A percentile compares a stretch with the other conserved stretches of the same genome.
Conservation (phyloP, 2,797 vertebrate genomes). For the Borostomias antarcticus region DNA sequence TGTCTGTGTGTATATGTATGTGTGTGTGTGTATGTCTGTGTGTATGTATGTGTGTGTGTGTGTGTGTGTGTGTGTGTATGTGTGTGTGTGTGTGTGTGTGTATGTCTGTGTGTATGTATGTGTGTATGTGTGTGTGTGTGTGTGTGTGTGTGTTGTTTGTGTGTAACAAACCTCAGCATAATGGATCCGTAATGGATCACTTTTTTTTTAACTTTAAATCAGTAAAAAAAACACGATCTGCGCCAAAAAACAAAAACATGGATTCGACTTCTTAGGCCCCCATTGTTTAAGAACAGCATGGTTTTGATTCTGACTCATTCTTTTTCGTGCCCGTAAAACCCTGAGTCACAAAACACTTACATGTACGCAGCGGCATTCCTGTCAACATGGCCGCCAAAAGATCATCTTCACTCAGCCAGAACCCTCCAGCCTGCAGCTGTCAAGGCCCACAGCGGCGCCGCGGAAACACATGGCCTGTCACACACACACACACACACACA, state of each 20-base stretch:
- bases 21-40: no score
- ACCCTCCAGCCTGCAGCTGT: no score
- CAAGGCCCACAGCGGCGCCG: no score
- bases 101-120: no score
- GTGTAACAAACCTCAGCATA: no score
- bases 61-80: not conserved
- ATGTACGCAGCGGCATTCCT: not conserved
- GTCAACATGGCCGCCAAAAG: conserved; percentile 4
- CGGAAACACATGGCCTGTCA: no score
- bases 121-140: no score
- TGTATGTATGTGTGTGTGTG: conserved; percentile 1
- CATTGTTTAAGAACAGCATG: conserved; percentile 36
- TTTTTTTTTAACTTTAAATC: no score
- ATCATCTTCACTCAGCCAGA: not conserved
- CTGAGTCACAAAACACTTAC: conserved; percentile 42
- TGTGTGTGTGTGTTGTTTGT: no score
- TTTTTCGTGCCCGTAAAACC: conserved; percentile 30
- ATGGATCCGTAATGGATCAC: no score
- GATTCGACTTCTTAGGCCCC: not conserved
- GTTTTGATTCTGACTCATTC: conserved; percentile 41
- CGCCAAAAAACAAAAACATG: not conserved
- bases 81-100: not conserved
- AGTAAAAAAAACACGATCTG: not conserved
- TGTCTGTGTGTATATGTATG: no score
- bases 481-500: no score